Evolutionary conservation across 2,888 invertebrate species (phyloP), one percentile per base, ranked within the genome.

Genomic region (Eledone cirrhosa): DNA sequence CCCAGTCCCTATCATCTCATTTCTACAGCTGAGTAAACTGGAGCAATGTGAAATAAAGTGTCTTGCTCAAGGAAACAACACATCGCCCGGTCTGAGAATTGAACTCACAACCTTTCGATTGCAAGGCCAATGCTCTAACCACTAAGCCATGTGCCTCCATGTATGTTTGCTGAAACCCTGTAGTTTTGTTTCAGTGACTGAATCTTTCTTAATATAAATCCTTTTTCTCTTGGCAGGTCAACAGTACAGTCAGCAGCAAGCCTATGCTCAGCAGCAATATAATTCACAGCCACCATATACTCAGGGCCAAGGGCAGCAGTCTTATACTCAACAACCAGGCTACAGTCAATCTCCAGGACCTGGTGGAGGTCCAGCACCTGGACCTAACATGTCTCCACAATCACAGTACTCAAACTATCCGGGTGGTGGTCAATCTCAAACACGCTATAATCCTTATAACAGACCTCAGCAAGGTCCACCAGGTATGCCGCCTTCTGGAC

Each of bases 211-310:
- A 41, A 41, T 41, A 11, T 11, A 41, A 41, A 8, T 2, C 27
- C 1, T 31, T 79, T 59, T 78, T 8, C 2, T 19, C 8, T 47
- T 79, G 82, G 19, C 79, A 83, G 84, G 84, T 67, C 85, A 83
- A 31, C 72, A 72, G 75, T 84, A 81, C 69, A 81, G 81, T 65
- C 81, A 79, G 22, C 83, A 82, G 48, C 84, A 84, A 63, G 81
- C 81, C 77, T 84, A 82, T 76, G 82, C 81, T 27, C 85, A 83
- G 79, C 85, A 84, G 74, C 85, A 84, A 81, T 85, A 81, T 83
- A 81, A 82, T 27, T 81, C 81, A 75, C 86, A 85, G 78, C 85
- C 82, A 72, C 81, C 81, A 74, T 86, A 80, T 31, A 77, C 83
- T 78, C 82, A 82, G 19, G 82, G 82, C 77, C 84, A 83, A 79